A percentile compares a stretch with the other conserved stretches of the same genome.
phyloP scores from a whole-genome alignment of 2,797 vertebrate species.

The Mionectes olivaceus region DNA sequence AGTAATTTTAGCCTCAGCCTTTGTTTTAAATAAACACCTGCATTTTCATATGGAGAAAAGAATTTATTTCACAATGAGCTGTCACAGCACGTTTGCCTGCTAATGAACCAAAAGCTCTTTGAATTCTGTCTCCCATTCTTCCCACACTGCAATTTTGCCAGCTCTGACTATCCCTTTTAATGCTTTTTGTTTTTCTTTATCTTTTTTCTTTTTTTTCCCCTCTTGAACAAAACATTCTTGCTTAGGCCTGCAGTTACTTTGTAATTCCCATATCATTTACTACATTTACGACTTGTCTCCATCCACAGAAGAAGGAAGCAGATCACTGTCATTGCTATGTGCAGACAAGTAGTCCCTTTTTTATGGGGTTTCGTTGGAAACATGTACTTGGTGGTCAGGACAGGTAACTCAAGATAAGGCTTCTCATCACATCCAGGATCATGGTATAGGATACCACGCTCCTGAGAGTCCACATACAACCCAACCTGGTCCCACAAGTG shows the following conservation, averaged over 20 bases:
- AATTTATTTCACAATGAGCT: conserved; percentile 53
- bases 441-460: not conserved
- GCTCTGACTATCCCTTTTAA: not conserved
- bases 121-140: conserved; percentile 29
- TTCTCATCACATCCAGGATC: not conserved
- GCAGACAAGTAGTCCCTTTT: not conserved
- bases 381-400: not conserved
- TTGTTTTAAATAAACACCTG: conserved; percentile 50
- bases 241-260: not conserved
- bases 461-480: not conserved
- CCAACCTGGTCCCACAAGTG: not conserved
- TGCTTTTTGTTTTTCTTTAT: not conserved
- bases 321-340: rapidly evolving
- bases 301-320: not conserved
- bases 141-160: conserved; percentile 19
- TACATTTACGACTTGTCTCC: not conserved
- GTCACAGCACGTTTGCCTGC: conserved; percentile 43
- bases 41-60: conserved; percentile 50
- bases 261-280: not conserved
- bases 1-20: conserved; percentile 23
- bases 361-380: not conserved
- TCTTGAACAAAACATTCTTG: not conserved
- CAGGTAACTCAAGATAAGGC: not conserved
- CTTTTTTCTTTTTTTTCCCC: not conserved
- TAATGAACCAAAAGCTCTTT: conserved; percentile 51